Base-by-base conservation (phyloP, 1,140 invertebrate genomes). In the Maconellicoccus hirsutus region DNA sequence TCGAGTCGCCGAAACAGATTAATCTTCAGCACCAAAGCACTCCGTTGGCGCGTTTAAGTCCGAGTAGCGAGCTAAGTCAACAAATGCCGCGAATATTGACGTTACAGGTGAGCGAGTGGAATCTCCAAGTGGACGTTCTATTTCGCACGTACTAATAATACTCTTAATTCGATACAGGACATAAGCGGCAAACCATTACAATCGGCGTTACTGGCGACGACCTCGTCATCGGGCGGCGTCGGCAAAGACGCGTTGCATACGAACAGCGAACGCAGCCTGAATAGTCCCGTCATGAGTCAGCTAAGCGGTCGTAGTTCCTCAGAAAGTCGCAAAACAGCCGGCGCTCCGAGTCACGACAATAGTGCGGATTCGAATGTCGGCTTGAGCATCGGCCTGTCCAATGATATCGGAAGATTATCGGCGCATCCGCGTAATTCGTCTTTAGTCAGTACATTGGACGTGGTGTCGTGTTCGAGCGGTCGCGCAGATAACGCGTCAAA, bases 121-220 rank as follows among this genome's bases (percentile, higher is more conserved):
- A n/a, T n/a, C n/a, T n/a, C n/a, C n/a, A 59, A 27, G 19, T 70
- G 3, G 22, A 66, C 12, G 29, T 6, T 33, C 29, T 3, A 33
- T 33, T 21, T 61, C 16, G 12, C n/a, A n/a, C n/a, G n/a, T n/a
- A n/a, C n/a, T n/a, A n/a, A n/a, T n/a, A n/a, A n/a, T n/a, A n/a
- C n/a, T n/a, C n/a, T n/a, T n/a, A n/a, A n/a, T n/a, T n/a, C n/a
- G n/a, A n/a, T n/a, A n/a, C 91, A 95, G 79, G 93, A 96, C 79
- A 93, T 96, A 74, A 94, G 92, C 74, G 93, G 93, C 0, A 95
- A 94, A 77, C 92, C 92, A 0, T 77, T 94, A 26, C 93, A 95
- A 77, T 92, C 88, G 72, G 92, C 92, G 0, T 80, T 96, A 7
- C 78, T 95, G 61, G 92, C 91, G 0, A 93, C 92, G 3, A 92